These are phyloP conservation scores for Nymphalis io DNA, from an alignment of 1,140 invertebrate species.

Conservation along the genomic window DNA sequence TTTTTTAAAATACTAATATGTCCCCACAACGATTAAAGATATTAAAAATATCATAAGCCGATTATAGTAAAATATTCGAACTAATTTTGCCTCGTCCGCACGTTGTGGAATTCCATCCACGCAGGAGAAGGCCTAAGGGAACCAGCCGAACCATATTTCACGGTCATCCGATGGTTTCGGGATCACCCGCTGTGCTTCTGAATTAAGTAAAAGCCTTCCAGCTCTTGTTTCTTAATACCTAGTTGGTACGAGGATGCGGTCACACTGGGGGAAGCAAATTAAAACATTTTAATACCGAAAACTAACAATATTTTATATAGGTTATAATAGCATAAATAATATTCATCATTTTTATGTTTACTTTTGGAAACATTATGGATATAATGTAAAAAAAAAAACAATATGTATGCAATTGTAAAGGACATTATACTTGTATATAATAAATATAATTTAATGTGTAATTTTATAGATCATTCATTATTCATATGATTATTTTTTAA, in stretches of 20 bases:
- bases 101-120: conserved; percentile 59
- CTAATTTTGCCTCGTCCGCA: conserved; percentile 41
- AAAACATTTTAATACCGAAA: too few species aligned
- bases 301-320: too few species aligned
- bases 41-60: conserved; percentile 4
- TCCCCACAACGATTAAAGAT: background rate
- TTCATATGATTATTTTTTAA: too few species aligned
- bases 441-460: too few species aligned
- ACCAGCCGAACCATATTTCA: conserved; percentile 75
- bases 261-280: conserved; percentile 35
- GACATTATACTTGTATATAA: background rate
- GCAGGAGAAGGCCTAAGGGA: conserved; percentile 71
- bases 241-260: conserved; percentile 57
- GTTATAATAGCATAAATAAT: too few species aligned
- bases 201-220: conserved; percentile 81
- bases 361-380: too few species aligned
- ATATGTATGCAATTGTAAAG: too few species aligned
- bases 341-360: too few species aligned
- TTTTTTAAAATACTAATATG: too few species aligned
- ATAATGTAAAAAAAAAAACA: too few species aligned
- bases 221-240: conserved; percentile 80
- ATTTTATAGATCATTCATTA: too few species aligned
- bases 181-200: conserved; percentile 80
- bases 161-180: conserved; percentile 68
- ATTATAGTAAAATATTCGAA: conserved; percentile 28